Evolutionary conservation across 2,888 invertebrate genomes (phyloP), one percentile per base, ranked within the genome.

Genomic region (Oligia fasciuncula): DNA sequence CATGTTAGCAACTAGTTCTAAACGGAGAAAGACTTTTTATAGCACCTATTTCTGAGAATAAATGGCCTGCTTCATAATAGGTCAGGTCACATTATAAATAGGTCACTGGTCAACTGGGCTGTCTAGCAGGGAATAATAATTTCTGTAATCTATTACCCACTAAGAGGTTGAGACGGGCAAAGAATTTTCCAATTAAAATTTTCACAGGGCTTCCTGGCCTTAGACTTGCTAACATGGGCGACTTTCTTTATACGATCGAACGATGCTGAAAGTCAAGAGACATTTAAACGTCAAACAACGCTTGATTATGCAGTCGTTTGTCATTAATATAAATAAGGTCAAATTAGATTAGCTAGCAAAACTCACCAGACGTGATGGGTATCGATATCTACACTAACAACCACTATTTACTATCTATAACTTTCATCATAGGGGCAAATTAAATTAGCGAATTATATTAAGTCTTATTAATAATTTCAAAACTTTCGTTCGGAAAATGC

Each of bases 41-140:
- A 49, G 29, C 14, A 51, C 6, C 40, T 75, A 14, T 76, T 74
- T 49, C 40, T 75, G 11, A 51, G 9, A 51, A 40, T 40, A 75
- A 75, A 63, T 63, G 43, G 14, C 51, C 76, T 43, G 11, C 6
- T 76, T 75, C 4, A n/a, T 43, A 14, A 51, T 6, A 75, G 29
- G 19, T 76, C 29, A 75, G 29, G 19, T 76, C 40, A 63, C 19
- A 40, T 63, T 29, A 63, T 14, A 76, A 51, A 43, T 43, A 63
- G 76, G 76, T 76, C 62, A 43, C 49, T 63, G 62, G 40, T 75
- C 17, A 75, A 40, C 62, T 11, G 6, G 62, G 40, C 6, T 63
- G 23, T 4, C 40, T 19, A 49, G 74, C 57, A 13, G n/a, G 8
- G 17, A 35, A 60, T 51, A 19, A n/a, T 29, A 29, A 29, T 29